Evolutionary conservation across 92 coral and sea anemone species (phyloP).

Genomic region (Epizoanthus ramosus): DNA sequence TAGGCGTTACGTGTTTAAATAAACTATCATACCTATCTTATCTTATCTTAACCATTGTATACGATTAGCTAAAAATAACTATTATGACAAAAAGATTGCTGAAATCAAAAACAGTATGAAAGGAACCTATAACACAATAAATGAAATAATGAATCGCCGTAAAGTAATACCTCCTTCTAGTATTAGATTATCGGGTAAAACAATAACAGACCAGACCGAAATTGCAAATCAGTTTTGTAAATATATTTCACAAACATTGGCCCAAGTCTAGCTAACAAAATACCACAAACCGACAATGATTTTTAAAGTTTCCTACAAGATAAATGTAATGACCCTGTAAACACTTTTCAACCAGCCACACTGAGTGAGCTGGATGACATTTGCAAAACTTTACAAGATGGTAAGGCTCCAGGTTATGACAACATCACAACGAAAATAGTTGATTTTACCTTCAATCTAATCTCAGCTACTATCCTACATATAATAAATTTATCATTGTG

Average conservation of each 20-base stretch:
- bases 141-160: conserved; percentile 6
- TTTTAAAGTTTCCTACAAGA: not conserved
- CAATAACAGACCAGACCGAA: not conserved
- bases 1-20: no score
- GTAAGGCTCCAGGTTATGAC: conserved; percentile 5
- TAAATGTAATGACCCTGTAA: no score
- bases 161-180: not conserved
- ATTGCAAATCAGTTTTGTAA: conserved; percentile 3
- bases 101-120: not conserved
- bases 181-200: not conserved
- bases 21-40: no score
- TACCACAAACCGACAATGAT: not conserved
- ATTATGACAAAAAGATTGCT: not conserved
- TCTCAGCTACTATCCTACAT: not conserved
- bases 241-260: conserved; percentile 2
- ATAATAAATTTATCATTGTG: conserved; percentile 8
- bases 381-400: not conserved
- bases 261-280: not conserved
- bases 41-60: no score
- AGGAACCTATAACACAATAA: not conserved
- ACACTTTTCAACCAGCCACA: no score
- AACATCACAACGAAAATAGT: not conserved
- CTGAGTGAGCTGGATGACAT: not conserved
- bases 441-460: not conserved
- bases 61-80: not conserved